Evolutionary conservation across 2,113 vertebrate genomes (phyloP).

Genomic region (Psittacara wagleri): DNA sequence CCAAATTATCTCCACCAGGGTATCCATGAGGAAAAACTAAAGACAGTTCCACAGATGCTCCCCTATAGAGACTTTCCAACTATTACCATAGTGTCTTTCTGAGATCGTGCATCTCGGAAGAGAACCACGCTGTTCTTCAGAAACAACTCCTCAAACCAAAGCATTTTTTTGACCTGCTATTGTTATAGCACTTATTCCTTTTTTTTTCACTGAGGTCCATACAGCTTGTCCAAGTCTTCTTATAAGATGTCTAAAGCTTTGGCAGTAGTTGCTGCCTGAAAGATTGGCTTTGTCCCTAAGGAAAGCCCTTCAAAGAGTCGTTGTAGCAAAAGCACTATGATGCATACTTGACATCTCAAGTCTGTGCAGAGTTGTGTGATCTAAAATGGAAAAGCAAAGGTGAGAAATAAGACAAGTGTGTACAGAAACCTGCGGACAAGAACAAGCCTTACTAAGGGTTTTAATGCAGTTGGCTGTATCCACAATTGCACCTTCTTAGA

Average conservation of each 20-base stretch:
- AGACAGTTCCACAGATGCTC: neutral
- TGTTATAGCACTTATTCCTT: neutral
- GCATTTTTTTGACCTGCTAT: neutral
- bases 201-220: neutral
- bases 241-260: neutral
- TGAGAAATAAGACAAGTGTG: neutral
- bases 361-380: neutral
- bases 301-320: neutral
- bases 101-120: neutral
- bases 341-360: neutral
- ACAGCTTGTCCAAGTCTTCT: neutral
- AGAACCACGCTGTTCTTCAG: neutral
- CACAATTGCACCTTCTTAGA: neutral
- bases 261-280: neutral
- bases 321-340: neutral
- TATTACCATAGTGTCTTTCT: neutral
- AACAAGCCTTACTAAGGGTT: neutral
- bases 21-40: neutral
- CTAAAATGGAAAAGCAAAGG: neutral
- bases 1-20: neutral
- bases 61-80: neutral
- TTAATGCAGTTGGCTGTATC: neutral
- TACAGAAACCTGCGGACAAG: neutral
- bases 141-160: neutral
- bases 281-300: neutral